Evolutionary conservation across 1,140 invertebrate genomes (phyloP).

Genomic region (Pseudomyrmex pallidus): DNA sequence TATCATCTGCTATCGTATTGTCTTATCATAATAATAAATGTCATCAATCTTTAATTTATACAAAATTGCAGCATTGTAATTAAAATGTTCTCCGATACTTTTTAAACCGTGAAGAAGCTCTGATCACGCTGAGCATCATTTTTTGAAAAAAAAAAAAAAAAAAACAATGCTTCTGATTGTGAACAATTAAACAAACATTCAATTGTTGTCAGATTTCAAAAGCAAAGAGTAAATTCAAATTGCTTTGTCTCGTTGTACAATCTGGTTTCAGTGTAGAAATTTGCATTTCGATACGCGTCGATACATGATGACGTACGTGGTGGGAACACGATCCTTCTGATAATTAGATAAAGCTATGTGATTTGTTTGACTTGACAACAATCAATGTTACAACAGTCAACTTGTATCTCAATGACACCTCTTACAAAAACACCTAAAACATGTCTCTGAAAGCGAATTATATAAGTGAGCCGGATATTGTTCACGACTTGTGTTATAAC

Average conservation of each 20-base stretch:
- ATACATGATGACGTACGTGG: neutral
- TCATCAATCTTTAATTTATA: neutral
- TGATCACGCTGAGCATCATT: neutral
- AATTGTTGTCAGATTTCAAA: slow-evolving; percentile 23
- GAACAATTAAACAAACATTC: slow-evolving; percentile 11
- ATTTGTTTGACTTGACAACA: slow-evolving; percentile 9
- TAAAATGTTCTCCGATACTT: neutral
- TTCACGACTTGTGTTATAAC: neutral
- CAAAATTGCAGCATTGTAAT: neutral
- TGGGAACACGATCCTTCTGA: neutral
- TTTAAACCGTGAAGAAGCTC: neutral
- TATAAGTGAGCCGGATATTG: neutral
- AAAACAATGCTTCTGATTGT: too few species aligned
- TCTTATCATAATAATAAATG: neutral
- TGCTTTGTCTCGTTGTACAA: neutral
- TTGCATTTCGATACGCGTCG: slow-evolving; percentile 57
- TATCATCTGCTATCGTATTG: neutral
- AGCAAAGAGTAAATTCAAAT: neutral
- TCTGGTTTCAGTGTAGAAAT: slow-evolving; percentile 55
- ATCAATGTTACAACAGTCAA: too few species aligned
- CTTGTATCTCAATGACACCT: neutral
- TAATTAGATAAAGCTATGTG: slow-evolving; percentile 64
- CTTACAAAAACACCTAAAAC: slow-evolving; percentile 38
- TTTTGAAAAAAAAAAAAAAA: neutral
- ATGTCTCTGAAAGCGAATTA: neutral